Percentiles rank a stretch among this genome's conserved stretches.
Conservation (phyloP, 1,140 invertebrate genomes). For the Lordiphosa mommai region DNA sequence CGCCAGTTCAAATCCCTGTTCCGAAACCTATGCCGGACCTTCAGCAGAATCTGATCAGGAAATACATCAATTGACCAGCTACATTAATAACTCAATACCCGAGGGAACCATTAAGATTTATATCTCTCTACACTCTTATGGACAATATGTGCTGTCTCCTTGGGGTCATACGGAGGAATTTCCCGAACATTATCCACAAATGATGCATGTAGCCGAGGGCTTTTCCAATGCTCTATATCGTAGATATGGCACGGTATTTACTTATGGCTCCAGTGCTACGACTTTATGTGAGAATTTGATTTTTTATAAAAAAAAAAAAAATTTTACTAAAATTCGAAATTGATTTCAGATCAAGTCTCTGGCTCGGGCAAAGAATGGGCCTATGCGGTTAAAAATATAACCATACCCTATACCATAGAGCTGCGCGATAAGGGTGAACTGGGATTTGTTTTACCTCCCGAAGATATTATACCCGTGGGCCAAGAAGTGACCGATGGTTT, state of each 20-base stretch:
- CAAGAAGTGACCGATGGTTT: slow-evolving; percentile 86
- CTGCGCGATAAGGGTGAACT: slow-evolving; percentile 86
- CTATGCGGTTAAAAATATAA: slow-evolving; percentile 83
- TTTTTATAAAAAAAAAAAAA: not conserved
- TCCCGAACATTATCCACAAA: slow-evolving; percentile 81
- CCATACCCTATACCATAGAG: slow-evolving; percentile 85
- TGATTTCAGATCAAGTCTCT: slow-evolving; percentile 79
- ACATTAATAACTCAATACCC: slow-evolving; percentile 67
- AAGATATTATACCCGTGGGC: slow-evolving; percentile 87
- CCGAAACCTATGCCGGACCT: slow-evolving; percentile 82
- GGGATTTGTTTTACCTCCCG: slow-evolving; percentile 88
- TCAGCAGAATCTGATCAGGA: slow-evolving; percentile 83
- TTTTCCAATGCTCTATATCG: slow-evolving; percentile 77
- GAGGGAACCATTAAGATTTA: slow-evolving; percentile 78
- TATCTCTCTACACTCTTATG: slow-evolving; percentile 81
- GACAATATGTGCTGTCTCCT: slow-evolving; percentile 80
- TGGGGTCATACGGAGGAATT: slow-evolving; percentile 79
- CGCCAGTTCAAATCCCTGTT: slow-evolving; percentile 81
- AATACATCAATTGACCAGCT: slow-evolving; percentile 79
- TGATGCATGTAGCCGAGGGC: slow-evolving; percentile 79
- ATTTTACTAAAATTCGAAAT: not conserved
- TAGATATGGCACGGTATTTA: slow-evolving; percentile 79
- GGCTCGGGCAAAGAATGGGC: slow-evolving; percentile 87
- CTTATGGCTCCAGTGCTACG: slow-evolving; percentile 80
- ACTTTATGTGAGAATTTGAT: slow-evolving; percentile 80